Conservation (phyloP, 2,888 invertebrate species). For the Blastobasis lacticolella region DNA sequence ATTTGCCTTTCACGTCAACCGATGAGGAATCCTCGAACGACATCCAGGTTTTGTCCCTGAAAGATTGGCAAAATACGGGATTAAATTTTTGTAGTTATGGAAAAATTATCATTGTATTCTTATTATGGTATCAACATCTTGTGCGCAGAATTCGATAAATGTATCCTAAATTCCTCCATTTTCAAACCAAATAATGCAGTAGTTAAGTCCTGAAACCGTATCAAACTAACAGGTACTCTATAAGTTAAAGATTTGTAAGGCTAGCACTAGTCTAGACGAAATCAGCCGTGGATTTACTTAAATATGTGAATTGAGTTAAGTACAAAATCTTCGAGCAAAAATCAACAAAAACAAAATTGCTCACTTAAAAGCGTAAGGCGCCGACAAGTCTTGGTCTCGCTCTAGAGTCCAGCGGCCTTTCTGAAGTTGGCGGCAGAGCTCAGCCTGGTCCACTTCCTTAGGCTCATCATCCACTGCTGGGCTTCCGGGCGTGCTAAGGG, state of each 20-base stretch:
- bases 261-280: too few relatives aligned
- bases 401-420: constrained; percentile 82
- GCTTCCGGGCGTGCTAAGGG: constrained; percentile 81
- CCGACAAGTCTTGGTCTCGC: constrained; percentile 84
- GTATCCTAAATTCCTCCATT: too few relatives aligned
- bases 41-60: constrained; percentile 80
- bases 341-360: constrained; percentile 14
- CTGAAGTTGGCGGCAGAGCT: constrained; percentile 74
- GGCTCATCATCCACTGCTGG: constrained; percentile 75
- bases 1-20: constrained; percentile 84
- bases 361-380: constrained; percentile 82
- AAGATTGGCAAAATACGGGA: constrained; percentile 8
- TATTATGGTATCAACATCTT: too few relatives aligned
- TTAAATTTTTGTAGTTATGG: too few relatives aligned
- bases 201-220: too few relatives aligned
- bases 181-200: too few relatives aligned
- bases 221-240: too few relatives aligned
- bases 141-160: too few relatives aligned
- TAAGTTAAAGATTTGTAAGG: too few relatives aligned
- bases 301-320: neutral
- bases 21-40: constrained; percentile 84
- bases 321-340: neutral
- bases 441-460: constrained; percentile 69
- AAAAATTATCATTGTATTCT: too few relatives aligned
- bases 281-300: too few relatives aligned